phyloP scores from a whole-genome alignment of 2,797 vertebrate species.

The Distichodus sexfasciatus region DNA sequence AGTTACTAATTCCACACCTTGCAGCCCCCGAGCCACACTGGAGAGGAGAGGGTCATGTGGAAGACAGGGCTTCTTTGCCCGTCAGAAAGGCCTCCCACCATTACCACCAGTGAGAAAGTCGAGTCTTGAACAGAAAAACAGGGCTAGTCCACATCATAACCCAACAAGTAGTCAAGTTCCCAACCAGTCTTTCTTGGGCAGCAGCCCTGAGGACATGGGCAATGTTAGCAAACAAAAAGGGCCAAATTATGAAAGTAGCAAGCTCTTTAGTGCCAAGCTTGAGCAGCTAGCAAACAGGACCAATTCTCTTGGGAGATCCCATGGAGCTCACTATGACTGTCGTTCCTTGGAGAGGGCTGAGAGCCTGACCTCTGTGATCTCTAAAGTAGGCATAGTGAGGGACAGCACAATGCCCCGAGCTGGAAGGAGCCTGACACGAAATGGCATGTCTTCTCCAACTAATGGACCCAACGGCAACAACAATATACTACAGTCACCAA shows the following conservation, averaged over 20 bases:
- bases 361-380: constrained; percentile 80
- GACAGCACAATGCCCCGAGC: constrained; percentile 90
- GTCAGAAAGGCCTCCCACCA: constrained; percentile 90
- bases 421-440: constrained; percentile 82
- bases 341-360: constrained; percentile 89
- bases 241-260: constrained; percentile 78
- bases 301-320: constrained; percentile 87
- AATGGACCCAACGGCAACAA: constrained; percentile 61
- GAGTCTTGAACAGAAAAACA: constrained; percentile 93
- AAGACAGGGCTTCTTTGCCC: constrained; percentile 82
- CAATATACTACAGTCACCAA: constrained; percentile 82
- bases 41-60: constrained; percentile 83
- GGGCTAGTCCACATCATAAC: constrained; percentile 81
- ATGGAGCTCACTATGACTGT: constrained; percentile 87
- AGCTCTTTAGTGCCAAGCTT: constrained; percentile 91
- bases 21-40: constrained; percentile 80
- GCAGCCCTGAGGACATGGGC: constrained; percentile 74
- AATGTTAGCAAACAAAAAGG: constrained; percentile 70
- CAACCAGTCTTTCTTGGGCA: constrained; percentile 70
- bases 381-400: constrained; percentile 72
- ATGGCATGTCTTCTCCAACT: constrained; percentile 75
- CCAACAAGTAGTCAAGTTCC: constrained; percentile 67
- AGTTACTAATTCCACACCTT: constrained; percentile 73
- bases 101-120: constrained; percentile 93
- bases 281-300: constrained; percentile 92